Percentiles rank a stretch among this genome's conserved stretches.
These are phyloP conservation scores for Selenia dentaria DNA, from an alignment of 2,888 invertebrate species.

Conservation along the genomic window DNA sequence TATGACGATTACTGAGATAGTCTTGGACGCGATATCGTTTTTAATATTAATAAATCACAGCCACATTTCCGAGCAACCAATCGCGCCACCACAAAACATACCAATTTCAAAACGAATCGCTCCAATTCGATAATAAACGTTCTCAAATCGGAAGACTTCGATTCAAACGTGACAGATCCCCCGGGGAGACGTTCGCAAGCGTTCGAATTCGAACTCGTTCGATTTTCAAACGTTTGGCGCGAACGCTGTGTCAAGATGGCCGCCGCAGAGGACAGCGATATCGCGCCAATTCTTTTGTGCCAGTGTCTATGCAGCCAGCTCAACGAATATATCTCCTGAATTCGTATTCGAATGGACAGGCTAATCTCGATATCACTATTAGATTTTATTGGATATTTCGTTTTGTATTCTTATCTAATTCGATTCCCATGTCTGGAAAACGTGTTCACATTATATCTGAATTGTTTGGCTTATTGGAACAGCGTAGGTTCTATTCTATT, in stretches of 20 bases:
- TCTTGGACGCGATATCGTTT: slow-evolving; percentile 1
- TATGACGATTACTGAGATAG: background rate
- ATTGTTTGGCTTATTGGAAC: slow-evolving; percentile 11
- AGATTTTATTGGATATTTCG: slow-evolving; percentile 50
- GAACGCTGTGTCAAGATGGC: slow-evolving; percentile 40
- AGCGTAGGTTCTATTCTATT: slow-evolving; percentile 5
- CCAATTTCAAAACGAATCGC: slow-evolving; percentile 33
- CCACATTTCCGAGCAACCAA: slow-evolving; percentile 17
- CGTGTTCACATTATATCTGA: slow-evolving; percentile 15
- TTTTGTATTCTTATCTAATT: slow-evolving; percentile 36
- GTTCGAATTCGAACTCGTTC: slow-evolving; percentile 21
- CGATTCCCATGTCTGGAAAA: slow-evolving; percentile 14
- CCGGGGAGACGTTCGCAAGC: slow-evolving; percentile 55
- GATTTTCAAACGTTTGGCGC: slow-evolving; percentile 37
- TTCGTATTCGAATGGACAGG: slow-evolving; percentile 71
- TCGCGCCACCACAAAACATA: slow-evolving; percentile 27
- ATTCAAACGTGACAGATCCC: slow-evolving; percentile 43
- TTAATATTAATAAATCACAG: slow-evolving; percentile 13
- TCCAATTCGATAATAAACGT: slow-evolving; percentile 62
- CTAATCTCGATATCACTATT: slow-evolving; percentile 67
- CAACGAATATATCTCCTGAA: slow-evolving; percentile 68
- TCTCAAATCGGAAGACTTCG: slow-evolving; percentile 65
- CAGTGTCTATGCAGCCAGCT: slow-evolving; percentile 48
- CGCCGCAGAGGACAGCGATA: slow-evolving; percentile 60
- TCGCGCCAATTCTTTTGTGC: slow-evolving; percentile 76